Base-by-base conservation (phyloP, 64 coral and sea anemone genomes). In the Actinia equina region DNA sequence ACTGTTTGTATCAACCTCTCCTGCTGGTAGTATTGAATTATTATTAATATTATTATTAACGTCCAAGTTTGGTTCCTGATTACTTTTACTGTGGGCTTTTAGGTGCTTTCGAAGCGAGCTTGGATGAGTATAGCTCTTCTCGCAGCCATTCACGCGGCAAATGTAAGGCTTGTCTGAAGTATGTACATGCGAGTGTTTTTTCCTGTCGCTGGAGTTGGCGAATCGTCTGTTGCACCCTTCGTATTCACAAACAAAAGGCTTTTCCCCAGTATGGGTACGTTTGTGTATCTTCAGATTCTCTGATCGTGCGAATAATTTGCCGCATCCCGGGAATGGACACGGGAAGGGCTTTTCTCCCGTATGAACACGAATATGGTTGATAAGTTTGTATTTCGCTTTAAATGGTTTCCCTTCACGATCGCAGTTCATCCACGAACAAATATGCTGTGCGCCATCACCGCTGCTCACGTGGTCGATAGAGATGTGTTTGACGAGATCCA, bases 351-450 rank as follows among this genome's bases (percentile, higher is more conserved):
- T 92, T 45, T 92, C 90, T 67, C 90, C 90, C 1, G 90, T 92
- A 49, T 92, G 90, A n/a, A 92, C 90, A 11, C 90, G 90, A 44
- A 92, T 87, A 46, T 92, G 90, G 53, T 92, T 92, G 44, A 92
- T 83, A 23, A 92, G 90, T 83, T 92, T 92, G 85, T 92, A 92
- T 41, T 92, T 92, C 18, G 90, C 90, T 83, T 92, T 92, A 59
- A 92, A 92, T 14, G 90, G 90, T 59, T 92, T 92, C 20, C 90
- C 90, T n/a, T 52, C 60, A 46, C 90, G 86, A 42, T 92, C 84
- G 80, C 90, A 92, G 22, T 83, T 86, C 41, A 60, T 14, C 90
- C 90, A 92, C 18, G 43, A 45, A 26, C 90, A 92, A 27, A 92
- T 77, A 53, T 92, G 90, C 7, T 57, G 61, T 4, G 59, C 46